Base-by-base conservation (phyloP, 2,888 invertebrate genomes). In the Digitonthophagus gazella region DNA sequence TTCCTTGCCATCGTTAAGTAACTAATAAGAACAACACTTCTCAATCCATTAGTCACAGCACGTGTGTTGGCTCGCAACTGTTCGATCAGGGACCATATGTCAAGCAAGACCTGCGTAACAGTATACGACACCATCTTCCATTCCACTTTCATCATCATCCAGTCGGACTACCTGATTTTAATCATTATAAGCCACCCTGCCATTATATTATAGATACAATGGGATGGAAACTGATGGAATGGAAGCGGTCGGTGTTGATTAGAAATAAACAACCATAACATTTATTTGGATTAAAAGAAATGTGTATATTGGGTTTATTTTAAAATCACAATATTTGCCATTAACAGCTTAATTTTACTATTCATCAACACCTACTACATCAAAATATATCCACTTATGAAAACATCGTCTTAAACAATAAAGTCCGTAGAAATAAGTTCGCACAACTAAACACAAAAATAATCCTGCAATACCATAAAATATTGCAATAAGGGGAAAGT, bases 121-220 rank as follows among this genome's bases (percentile, higher is more conserved):
- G 15, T 61, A 61, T 61, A 61, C 61, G 61, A 18, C 20, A 61
- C 61, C 20, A 20, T 61, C 61, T 19, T 61, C 61, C 18, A 44
- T 44, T 44, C 20, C 61, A 61, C n/a, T n/a, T n/a, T 61, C 61
- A 16, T 16, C 58, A 61, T 61, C 61, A 61, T 61, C 61, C 61
- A 61, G 8, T 61, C 61, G 61, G 61, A 61, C 61, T 61, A 61
- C 61, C 61, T 61, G 61, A 61, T 61, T 61, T 61, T 61, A 61
- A 61, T 61, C 19, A 61, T 20, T 61, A 61, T 18, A 61, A 18
- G 19, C 19, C n/a, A 18, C 28, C 28, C 28, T 11, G 28, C 28
- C 28, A 44, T 44, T 44, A 44, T 44, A 44, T 44, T 44, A 8
- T 44, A 11, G 28, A 44, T 44, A 44, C 28, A 44, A 44, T 44